Evolutionary conservation across 2,888 invertebrate species (phyloP).

Genomic region (Therioaphis trifolii): DNA sequence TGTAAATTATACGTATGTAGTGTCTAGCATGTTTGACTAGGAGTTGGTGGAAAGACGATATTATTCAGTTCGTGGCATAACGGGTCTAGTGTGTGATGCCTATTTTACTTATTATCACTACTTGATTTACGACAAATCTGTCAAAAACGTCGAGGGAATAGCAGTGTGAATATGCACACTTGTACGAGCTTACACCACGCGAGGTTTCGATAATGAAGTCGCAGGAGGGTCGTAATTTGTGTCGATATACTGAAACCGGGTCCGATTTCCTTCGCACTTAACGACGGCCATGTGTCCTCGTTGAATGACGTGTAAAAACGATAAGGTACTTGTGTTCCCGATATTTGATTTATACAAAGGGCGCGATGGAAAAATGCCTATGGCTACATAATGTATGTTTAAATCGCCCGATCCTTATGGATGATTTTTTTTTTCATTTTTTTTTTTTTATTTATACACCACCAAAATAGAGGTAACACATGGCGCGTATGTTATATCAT

Average conservation of each 20-base stretch:
- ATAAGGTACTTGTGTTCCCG: background rate
- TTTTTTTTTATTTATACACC: too few species aligned
- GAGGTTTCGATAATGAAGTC: conserved; percentile 53
- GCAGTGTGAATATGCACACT: background rate
- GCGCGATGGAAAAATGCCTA: background rate
- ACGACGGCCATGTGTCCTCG: conserved; percentile 28
- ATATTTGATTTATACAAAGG: conserved; percentile 20
- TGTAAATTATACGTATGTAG: too few species aligned
- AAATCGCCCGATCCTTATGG: background rate
- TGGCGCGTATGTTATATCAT: too few species aligned
- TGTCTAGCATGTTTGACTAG: background rate
- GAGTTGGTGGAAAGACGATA: conserved; percentile 21
- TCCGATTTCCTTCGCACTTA: conserved; percentile 44
- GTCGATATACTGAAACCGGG: conserved; percentile 13
- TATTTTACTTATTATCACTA: conserved; percentile 46
- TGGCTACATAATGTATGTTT: background rate
- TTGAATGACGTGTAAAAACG: conserved; percentile 31
- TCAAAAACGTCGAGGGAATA: conserved; percentile 31
- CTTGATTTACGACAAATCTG: conserved; percentile 51
- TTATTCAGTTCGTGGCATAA: background rate
- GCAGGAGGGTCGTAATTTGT: conserved; percentile 59
- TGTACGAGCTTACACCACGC: background rate
- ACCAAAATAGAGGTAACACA: too few species aligned
- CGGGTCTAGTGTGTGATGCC: background rate
- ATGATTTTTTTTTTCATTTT: background rate